These are phyloP conservation scores for Netelia virgata DNA, from an alignment of 2,888 invertebrate genomes.

Conservation along the genomic window DNA sequence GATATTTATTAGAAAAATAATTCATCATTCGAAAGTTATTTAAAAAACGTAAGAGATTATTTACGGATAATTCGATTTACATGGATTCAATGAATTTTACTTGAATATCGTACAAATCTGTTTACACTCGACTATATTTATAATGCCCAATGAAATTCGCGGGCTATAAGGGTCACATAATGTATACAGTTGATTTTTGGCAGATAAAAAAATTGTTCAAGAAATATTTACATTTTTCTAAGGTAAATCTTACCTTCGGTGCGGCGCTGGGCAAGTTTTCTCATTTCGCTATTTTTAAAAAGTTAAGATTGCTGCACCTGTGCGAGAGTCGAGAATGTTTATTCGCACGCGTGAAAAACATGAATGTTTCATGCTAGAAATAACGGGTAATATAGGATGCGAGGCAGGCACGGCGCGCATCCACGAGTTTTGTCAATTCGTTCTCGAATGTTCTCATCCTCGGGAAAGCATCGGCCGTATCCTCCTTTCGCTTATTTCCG, in stretches of 20 bases:
- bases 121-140: no score
- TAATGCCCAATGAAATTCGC: background rate
- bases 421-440: conserved; percentile 33
- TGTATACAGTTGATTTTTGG: no score
- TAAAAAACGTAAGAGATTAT: no score
- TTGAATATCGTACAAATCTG: background rate
- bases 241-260: background rate
- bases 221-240: no score
- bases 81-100: background rate
- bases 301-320: background rate
- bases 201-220: no score
- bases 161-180: no score
- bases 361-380: conserved; percentile 54
- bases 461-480: background rate
- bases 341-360: conserved; percentile 16
- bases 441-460: conserved; percentile 22
- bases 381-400: background rate
- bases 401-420: background rate
- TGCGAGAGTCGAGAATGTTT: conserved; percentile 20
- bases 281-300: background rate
- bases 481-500: conserved; percentile 29
- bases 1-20: background rate
- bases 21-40: background rate
- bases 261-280: background rate
- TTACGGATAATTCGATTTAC: no score